Evolutionary conservation across 2,797 vertebrate genomes (phyloP).

Genomic region (Eutrigla gurnardus): DNA sequence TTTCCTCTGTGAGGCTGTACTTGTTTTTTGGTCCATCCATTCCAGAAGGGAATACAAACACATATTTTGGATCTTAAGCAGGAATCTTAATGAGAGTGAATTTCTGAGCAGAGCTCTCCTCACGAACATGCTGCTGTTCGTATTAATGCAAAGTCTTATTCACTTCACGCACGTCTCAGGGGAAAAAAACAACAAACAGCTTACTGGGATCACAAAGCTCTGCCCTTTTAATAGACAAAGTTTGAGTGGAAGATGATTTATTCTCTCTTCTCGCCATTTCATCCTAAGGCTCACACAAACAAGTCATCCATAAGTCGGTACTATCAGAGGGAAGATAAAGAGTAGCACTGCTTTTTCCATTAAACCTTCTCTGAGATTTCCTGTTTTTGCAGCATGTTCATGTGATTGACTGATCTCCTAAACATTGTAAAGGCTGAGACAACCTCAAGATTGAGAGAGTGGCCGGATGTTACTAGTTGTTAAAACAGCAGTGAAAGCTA

Average conservation of each 20-base stretch:
- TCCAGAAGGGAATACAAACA: background rate
- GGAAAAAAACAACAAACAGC: background rate
- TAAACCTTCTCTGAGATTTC: constrained; percentile 13
- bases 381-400: background rate
- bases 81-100: constrained; percentile 14
- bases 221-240: background rate
- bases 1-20: constrained; percentile 15
- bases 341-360: constrained; percentile 38
- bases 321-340: constrained; percentile 35
- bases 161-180: background rate
- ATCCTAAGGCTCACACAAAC: constrained; percentile 32
- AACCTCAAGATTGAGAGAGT: background rate
- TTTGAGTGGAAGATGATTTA: background rate
- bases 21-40: constrained; percentile 14
- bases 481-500: too few relatives aligned
- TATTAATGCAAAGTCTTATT: background rate
- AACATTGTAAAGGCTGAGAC: background rate
- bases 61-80: constrained; percentile 5
- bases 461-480: background rate
- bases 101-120: background rate
- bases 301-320: constrained; percentile 40
- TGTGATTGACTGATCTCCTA: constrained; percentile 4
- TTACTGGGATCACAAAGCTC: background rate
- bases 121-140: background rate
- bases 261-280: constrained; percentile 23